Conservation (phyloP, 2,888 invertebrate species). For the Noctua pronuba region DNA sequence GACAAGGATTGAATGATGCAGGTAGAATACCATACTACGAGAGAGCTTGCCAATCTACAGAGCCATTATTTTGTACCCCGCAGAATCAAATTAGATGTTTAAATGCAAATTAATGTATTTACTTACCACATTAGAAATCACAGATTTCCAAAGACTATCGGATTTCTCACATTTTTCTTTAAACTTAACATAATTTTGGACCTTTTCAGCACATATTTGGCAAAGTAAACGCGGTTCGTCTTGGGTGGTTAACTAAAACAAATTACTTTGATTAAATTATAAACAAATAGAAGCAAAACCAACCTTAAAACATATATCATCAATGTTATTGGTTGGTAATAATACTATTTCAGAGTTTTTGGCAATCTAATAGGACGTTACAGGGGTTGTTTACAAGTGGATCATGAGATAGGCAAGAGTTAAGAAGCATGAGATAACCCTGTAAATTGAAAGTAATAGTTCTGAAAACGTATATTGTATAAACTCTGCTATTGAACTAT, state of each 20-base stretch:
- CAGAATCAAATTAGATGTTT: neutral
- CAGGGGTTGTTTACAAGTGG: neutral
- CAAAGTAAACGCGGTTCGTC: conserved; percentile 64
- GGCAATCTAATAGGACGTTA: neutral
- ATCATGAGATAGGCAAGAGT: neutral
- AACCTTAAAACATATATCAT: neutral
- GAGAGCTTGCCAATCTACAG: neutral
- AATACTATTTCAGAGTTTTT: neutral
- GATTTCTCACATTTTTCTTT: conserved; percentile 74
- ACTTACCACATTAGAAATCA: conserved; percentile 54
- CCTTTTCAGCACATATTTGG: conserved; percentile 66
- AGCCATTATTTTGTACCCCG: neutral
- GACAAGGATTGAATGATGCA: neutral
- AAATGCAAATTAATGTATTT: neutral
- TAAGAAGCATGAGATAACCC: neutral
- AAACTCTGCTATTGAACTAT: neutral
- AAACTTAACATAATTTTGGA: conserved; percentile 71
- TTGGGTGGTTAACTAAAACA: conserved; percentile 41
- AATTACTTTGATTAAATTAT: neutral
- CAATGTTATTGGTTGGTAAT: neutral
- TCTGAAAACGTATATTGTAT: neutral
- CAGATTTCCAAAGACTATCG: conserved; percentile 72
- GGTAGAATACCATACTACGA: neutral
- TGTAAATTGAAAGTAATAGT: neutral
- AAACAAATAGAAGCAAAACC: neutral